phyloP scores from a whole-genome alignment of 2,113 vertebrate genomes.

The Chamaea fasciata region DNA sequence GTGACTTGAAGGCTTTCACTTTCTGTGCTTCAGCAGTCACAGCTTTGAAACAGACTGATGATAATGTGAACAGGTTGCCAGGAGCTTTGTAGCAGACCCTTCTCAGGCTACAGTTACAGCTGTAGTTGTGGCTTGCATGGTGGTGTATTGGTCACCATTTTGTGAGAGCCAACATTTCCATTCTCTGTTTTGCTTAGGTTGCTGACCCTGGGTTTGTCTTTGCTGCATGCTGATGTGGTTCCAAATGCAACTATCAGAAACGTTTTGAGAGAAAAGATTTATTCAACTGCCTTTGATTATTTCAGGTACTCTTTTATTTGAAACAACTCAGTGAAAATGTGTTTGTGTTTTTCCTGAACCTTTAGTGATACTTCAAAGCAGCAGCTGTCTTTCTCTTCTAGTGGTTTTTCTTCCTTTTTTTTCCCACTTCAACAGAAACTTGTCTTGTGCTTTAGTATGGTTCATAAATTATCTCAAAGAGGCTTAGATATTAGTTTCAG shows the following conservation, averaged over 20 bases:
- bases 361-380: not conserved
- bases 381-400: not conserved
- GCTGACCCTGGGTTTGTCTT: constrained; percentile 86
- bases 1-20: not conserved
- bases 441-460: not conserved
- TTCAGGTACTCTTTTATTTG: constrained; percentile 80
- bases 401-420: not conserved
- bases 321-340: not conserved
- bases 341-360: not conserved
- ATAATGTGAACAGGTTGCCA: not conserved
- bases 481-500: not conserved
- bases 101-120: not conserved
- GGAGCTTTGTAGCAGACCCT: not conserved
- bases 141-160: not conserved
- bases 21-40: not conserved
- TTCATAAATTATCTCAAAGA: not conserved
- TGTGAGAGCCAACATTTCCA: not conserved
- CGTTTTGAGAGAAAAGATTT: constrained; percentile 94
- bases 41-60: not conserved
- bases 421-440: not conserved
- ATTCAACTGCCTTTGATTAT: constrained; percentile 97
- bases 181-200: constrained; percentile 68
- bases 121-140: not conserved
- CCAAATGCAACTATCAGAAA: constrained; percentile 93
- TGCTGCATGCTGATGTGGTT: constrained; percentile 94